Evolutionary conservation across 1,140 invertebrate species (phyloP).

Genomic region (Drosophila kurseongensis): DNA sequence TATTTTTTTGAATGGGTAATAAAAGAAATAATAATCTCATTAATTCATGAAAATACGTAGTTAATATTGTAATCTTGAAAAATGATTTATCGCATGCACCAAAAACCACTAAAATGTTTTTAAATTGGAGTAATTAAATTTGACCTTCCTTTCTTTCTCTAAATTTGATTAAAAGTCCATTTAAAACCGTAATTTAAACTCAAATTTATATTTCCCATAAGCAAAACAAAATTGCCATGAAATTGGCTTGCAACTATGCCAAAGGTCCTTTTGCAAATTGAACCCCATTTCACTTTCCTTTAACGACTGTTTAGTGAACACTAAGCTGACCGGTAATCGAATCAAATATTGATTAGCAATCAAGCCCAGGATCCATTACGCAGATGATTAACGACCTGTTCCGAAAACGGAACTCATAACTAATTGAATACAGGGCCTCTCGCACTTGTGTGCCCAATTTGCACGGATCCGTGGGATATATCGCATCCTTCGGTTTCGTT

Average conservation of each 20-base stretch:
- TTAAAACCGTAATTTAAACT: background rate
- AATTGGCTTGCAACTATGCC: conserved; percentile 21
- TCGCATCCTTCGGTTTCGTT: background rate
- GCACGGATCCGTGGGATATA: conserved; percentile 2
- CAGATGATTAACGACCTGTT: conserved; percentile 35
- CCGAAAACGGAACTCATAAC: conserved; percentile 29
- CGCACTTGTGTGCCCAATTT: conserved; percentile 17
- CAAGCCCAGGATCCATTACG: conserved; percentile 27
- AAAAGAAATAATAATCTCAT: too few relatives aligned
- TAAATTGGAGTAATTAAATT: background rate
- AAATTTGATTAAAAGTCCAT: background rate
- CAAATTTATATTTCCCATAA: background rate
- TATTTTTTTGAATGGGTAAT: too few relatives aligned
- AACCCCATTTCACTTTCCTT: conserved; percentile 20
- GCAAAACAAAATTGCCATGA: conserved; percentile 11
- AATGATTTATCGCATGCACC: too few relatives aligned
- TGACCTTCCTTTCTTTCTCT: background rate
- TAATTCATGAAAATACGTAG: too few relatives aligned
- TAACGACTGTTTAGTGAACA: conserved; percentile 10
- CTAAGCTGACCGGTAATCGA: conserved; percentile 19
- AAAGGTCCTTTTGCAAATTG: background rate
- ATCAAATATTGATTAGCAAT: conserved; percentile 49
- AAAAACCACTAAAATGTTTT: too few relatives aligned
- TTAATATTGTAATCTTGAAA: background rate
- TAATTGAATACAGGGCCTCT: conserved; percentile 22